phyloP scores from a whole-genome alignment of 2,888 invertebrate genomes.

The Subacronicta megacephala region DNA sequence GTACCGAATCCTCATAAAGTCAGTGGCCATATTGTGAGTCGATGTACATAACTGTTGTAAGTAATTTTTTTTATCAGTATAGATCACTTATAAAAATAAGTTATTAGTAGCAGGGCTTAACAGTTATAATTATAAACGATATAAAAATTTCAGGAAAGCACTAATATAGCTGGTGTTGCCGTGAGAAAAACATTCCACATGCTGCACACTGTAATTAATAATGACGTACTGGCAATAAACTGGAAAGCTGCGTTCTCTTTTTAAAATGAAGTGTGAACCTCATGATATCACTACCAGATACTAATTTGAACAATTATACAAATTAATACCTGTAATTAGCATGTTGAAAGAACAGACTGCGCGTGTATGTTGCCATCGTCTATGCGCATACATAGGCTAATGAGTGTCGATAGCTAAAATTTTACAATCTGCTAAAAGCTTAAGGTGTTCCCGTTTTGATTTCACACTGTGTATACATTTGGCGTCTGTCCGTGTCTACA shows the following conservation, averaged over 20 bases:
- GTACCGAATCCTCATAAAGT: not conserved
- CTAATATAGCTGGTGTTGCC: not conserved
- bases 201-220: conserved; percentile 16
- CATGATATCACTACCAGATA: conserved; percentile 77
- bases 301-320: conserved; percentile 77
- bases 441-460: conserved; percentile 48
- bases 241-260: conserved; percentile 46
- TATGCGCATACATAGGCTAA: conserved; percentile 46
- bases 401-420: conserved; percentile 51
- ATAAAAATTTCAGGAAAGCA: not conserved
- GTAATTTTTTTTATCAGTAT: no score
- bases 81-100: not conserved
- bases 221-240: conserved; percentile 35
- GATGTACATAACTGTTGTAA: not conserved
- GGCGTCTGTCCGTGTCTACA: conserved; percentile 50
- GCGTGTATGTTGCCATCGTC: conserved; percentile 35
- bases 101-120: not conserved
- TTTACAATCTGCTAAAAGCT: conserved; percentile 64
- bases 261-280: conserved; percentile 75
- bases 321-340: conserved; percentile 75
- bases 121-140: not conserved
- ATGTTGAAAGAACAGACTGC: conserved; percentile 56
- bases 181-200: not conserved
- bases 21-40: not conserved
- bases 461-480: conserved; percentile 42